These are phyloP conservation scores for Dipodomys ordii DNA, from an alignment of 2,113 vertebrate genomes.

Conservation along the genomic window DNA sequence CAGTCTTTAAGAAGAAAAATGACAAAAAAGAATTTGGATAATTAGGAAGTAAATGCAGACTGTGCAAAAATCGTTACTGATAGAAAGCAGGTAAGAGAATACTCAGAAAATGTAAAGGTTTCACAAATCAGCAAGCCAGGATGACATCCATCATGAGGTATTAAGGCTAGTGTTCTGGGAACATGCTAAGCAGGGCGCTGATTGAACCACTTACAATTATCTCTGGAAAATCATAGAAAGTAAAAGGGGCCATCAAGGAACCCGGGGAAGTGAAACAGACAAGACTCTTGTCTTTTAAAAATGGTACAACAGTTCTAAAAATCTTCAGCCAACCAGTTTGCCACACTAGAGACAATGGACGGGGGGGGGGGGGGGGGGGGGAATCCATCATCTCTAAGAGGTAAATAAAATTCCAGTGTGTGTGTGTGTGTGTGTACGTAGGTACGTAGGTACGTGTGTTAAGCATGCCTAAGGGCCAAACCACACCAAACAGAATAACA, in stretches of 20 bases:
- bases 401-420: slow-evolving; percentile 32
- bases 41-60: slow-evolving; percentile 85
- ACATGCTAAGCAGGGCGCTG: slow-evolving; percentile 65
- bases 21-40: slow-evolving; percentile 85
- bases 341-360: slow-evolving; percentile 21
- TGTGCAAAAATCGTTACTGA: slow-evolving; percentile 80
- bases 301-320: slow-evolving; percentile 2
- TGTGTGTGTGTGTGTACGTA: neutral
- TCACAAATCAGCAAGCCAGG: slow-evolving; percentile 79
- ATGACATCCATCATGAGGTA: slow-evolving; percentile 79
- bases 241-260: slow-evolving; percentile 70
- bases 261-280: slow-evolving; percentile 52
- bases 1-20: slow-evolving; percentile 85
- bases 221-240: slow-evolving; percentile 78
- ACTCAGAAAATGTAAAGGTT: slow-evolving; percentile 79
- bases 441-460: neutral
- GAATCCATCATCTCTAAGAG: slow-evolving; percentile 16
- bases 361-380: accelerated
- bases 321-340: slow-evolving; percentile 18
- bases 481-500: slow-evolving; percentile 76
- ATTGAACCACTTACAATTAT: slow-evolving; percentile 81
- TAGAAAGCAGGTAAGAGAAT: slow-evolving; percentile 79
- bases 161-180: slow-evolving; percentile 81
- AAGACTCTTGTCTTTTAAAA: slow-evolving; percentile 55
- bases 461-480: slow-evolving; percentile 57